Conservation (phyloP, 2,797 vertebrate species). For the Linurgus olivaceus region DNA sequence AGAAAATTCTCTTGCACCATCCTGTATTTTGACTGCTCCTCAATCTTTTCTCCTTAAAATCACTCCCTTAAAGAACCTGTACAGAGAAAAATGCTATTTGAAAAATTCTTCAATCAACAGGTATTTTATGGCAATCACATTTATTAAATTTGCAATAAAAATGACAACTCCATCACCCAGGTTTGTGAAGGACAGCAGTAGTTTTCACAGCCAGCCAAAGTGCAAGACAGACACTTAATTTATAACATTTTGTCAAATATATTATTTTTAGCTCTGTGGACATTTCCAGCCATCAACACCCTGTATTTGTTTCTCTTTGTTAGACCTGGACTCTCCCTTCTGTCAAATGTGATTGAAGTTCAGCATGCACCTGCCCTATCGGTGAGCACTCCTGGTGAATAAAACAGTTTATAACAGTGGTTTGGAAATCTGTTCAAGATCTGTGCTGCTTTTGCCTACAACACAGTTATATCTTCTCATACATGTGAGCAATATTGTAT, state of each 20-base stretch:
- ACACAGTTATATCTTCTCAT: background rate
- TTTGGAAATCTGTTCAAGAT: background rate
- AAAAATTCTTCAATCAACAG: background rate
- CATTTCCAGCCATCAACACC: background rate
- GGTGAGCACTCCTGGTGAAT: background rate
- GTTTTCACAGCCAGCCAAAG: background rate
- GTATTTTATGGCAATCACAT: background rate
- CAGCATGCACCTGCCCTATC: background rate
- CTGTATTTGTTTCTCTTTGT: background rate
- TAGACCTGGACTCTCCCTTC: background rate
- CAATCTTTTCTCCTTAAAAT: background rate
- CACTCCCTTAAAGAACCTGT: background rate
- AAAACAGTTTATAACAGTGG: background rate
- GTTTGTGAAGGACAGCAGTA: background rate
- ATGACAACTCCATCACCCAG: background rate
- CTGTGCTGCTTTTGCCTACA: background rate
- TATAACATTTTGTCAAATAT: background rate
- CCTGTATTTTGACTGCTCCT: background rate
- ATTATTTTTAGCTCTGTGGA: background rate
- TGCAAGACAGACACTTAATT: background rate
- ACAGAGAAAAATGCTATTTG: background rate
- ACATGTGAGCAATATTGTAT: fast-evolving
- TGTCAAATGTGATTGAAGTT: background rate
- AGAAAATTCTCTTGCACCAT: background rate
- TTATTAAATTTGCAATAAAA: slow-evolving; percentile 18